Percentiles rank a stretch among this genome's conserved stretches.
These are phyloP conservation scores for Halisarca cf. caerulea DNA, from an alignment of 37 sponge, comb jelly and placozoan genomes.

Conservation along the genomic window DNA sequence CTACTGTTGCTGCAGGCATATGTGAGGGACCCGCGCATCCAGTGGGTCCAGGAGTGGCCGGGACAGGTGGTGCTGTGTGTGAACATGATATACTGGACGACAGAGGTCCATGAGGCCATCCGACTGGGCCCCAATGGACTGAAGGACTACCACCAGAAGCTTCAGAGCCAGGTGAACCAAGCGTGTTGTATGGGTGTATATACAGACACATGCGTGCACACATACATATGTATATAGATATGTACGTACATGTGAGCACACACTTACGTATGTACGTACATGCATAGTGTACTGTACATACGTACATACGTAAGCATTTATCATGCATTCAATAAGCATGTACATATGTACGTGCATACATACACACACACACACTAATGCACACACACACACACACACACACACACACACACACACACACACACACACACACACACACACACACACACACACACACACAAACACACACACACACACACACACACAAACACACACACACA, in stretches of 20 bases:
- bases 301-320: too few species aligned
- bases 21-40: slow-evolving; percentile 60
- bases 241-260: too few species aligned
- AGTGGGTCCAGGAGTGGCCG: slow-evolving; percentile 98
- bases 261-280: too few species aligned
- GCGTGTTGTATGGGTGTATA: too few species aligned
- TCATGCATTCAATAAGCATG: too few species aligned
- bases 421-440: neutral
- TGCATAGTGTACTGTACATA: too few species aligned
- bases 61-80: slow-evolving; percentile 95
- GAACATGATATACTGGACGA: slow-evolving; percentile 96
- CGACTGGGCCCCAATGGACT: slow-evolving; percentile 75
- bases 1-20: slow-evolving; percentile 93
- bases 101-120: slow-evolving; percentile 97
- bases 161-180: slow-evolving; percentile 65
- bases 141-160: slow-evolving; percentile 87
- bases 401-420: neutral
- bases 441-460: neutral
- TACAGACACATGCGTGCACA: too few species aligned
- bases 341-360: too few species aligned
- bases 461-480: too few species aligned
- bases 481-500: too few species aligned
- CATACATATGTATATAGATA: too few species aligned
- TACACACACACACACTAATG: too few species aligned
- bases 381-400: neutral